These are phyloP conservation scores for Pelosia muscerda DNA, from an alignment of 2,888 invertebrate genomes.

Conservation along the genomic window DNA sequence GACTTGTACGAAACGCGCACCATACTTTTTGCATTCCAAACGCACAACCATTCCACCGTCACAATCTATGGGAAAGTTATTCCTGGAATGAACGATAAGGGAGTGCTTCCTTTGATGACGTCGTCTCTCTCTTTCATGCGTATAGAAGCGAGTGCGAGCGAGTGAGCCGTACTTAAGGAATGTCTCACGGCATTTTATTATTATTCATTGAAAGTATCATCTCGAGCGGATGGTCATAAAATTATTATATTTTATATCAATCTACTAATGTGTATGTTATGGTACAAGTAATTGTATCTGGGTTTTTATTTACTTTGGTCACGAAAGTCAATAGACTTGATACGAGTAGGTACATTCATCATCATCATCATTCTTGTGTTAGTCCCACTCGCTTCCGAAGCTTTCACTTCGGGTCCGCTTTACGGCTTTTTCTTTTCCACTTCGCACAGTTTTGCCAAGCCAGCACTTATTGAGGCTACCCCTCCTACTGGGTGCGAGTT, in stretches of 20 bases:
- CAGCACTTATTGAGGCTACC: no score
- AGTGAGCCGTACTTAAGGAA: constrained; percentile 64
- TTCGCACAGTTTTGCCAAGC: no score
- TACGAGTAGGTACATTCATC: no score
- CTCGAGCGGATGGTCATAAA: constrained; percentile 52
- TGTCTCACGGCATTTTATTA: constrained; percentile 80
- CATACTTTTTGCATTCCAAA: constrained; percentile 74
- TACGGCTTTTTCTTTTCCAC: no score
- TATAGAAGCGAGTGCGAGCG: constrained; percentile 34
- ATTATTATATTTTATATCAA: constrained; percentile 44
- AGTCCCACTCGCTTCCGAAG: no score
- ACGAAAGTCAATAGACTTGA: background rate
- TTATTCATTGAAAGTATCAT: constrained; percentile 76
- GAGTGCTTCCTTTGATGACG: constrained; percentile 67
- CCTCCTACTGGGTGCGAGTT: no score
- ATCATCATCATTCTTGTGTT: no score
- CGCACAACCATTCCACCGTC: constrained; percentile 60
- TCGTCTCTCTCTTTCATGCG: constrained; percentile 55
- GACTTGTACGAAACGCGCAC: constrained; percentile 42
- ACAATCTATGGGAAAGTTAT: constrained; percentile 85
- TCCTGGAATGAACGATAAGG: constrained; percentile 83
- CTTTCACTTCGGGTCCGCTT: no score
- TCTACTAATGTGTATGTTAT: constrained; percentile 25
- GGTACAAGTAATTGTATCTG: constrained; percentile 18
- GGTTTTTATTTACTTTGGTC: constrained; percentile 8